Conservation (phyloP, 1,140 invertebrate species). For the Ips typographus region DNA sequence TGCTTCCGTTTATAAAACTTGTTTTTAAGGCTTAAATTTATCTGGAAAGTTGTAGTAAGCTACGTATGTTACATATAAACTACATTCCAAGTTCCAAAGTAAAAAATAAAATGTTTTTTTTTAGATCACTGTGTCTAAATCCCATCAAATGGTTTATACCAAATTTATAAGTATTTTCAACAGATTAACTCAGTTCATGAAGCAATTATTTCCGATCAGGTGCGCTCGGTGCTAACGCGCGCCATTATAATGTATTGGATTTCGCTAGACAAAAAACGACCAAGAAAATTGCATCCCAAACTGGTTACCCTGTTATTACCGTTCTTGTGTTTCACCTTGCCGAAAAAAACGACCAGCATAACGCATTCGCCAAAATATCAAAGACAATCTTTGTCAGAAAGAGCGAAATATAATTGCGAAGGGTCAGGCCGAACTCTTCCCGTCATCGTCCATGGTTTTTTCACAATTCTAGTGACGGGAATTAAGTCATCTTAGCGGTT, state of each 20-base stretch:
- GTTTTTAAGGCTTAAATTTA: no score
- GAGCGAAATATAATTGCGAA: conserved; percentile 32
- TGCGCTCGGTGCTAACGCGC: conserved; percentile 14
- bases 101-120: no score
- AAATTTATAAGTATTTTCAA: background rate
- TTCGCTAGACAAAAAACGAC: conserved; percentile 35
- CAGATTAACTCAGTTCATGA: conserved; percentile 16
- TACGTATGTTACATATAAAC: no score
- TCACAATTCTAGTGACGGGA: no score
- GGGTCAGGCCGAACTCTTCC: conserved; percentile 16
- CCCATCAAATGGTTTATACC: background rate
- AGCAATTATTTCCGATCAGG: conserved; percentile 20
- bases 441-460: background rate
- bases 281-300: conserved; percentile 25
- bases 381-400: conserved; percentile 35
- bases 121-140: no score
- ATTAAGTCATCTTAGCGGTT: no score
- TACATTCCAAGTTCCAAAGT: no score
- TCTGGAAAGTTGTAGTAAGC: no score
- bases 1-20: no score
- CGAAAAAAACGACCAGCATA: conserved; percentile 25
- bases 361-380: conserved; percentile 33
- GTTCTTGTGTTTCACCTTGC: conserved; percentile 35
- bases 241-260: conserved; percentile 33
- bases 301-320: conserved; percentile 37